Conservation (phyloP, 1,140 invertebrate genomes). For the Hylyphantes graminicola region DNA sequence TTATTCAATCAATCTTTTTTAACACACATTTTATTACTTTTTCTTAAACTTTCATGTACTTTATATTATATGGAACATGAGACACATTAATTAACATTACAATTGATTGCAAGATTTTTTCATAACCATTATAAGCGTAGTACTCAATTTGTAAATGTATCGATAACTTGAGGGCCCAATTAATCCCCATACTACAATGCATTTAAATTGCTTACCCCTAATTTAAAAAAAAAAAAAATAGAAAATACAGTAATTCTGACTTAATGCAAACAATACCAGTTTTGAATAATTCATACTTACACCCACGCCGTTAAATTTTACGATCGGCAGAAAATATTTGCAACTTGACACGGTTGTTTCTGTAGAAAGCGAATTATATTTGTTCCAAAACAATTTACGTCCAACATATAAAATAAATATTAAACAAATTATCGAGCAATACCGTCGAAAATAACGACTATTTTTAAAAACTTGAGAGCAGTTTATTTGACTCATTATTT, state of each 20-base stretch:
- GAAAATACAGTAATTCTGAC: too few species aligned
- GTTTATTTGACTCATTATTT: too few species aligned
- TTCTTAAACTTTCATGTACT: too few species aligned
- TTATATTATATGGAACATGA: too few species aligned
- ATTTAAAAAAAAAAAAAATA: background rate
- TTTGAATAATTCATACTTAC: background rate
- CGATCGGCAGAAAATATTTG: conserved; percentile 16
- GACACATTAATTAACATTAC: too few species aligned
- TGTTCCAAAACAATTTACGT: background rate
- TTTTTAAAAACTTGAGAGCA: background rate
- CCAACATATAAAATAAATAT: background rate
- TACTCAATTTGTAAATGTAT: too few species aligned
- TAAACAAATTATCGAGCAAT: background rate
- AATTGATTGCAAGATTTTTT: too few species aligned
- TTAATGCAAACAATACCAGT: background rate
- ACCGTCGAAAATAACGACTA: background rate
- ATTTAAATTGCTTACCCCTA: background rate
- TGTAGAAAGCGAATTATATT: background rate
- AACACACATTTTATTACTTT: too few species aligned
- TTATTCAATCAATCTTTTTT: too few species aligned
- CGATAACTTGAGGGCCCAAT: too few species aligned
- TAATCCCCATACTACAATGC: too few species aligned
- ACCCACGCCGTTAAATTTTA: conserved; percentile 16
- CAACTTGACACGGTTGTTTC: background rate
- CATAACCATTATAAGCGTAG: too few species aligned